A percentile compares a stretch with the other conserved stretches of the same genome.
These are phyloP conservation scores for Condylura cristata DNA, from an alignment of 2,113 vertebrate species.

Conservation along the genomic window DNA sequence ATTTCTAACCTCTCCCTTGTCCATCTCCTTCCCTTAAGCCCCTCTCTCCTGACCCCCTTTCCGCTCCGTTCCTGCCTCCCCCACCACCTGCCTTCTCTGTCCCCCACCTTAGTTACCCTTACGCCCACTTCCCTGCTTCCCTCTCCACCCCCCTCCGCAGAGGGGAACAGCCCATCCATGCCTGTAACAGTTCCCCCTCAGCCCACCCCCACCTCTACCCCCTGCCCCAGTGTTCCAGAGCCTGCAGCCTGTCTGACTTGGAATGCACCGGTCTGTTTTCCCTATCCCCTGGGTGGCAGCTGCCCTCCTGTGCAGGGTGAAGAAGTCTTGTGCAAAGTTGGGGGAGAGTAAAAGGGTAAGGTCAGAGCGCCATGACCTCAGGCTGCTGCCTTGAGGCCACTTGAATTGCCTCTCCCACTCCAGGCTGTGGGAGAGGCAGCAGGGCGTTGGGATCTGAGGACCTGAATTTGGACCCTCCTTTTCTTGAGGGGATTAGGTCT, in stretches of 20 bases:
- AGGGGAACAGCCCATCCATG: not conserved
- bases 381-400: rapidly evolving
- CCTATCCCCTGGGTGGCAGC: conserved; percentile 2
- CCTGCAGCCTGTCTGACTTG: rapidly evolving
- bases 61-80: not conserved
- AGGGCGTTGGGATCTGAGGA: not conserved
- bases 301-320: not conserved
- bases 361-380: rapidly evolving
- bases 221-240: not conserved
- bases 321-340: not conserved
- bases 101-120: too few relatives aligned
- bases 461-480: not conserved
- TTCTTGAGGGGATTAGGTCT: not conserved
- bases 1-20: not conserved
- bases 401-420: rapidly evolving
- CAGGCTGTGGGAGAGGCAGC: not conserved
- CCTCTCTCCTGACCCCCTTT: rapidly evolving
- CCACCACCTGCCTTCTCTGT: too few relatives aligned
- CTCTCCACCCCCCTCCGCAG: not conserved
- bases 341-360: not conserved
- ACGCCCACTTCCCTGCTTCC: not conserved
- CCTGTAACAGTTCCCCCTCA: not conserved
- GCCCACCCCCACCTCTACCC: too few relatives aligned
- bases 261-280: not conserved
- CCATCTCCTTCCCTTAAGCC: too few relatives aligned